Conservation (phyloP, 2,113 vertebrate genomes). For the Ploceus nigricollis region DNA sequence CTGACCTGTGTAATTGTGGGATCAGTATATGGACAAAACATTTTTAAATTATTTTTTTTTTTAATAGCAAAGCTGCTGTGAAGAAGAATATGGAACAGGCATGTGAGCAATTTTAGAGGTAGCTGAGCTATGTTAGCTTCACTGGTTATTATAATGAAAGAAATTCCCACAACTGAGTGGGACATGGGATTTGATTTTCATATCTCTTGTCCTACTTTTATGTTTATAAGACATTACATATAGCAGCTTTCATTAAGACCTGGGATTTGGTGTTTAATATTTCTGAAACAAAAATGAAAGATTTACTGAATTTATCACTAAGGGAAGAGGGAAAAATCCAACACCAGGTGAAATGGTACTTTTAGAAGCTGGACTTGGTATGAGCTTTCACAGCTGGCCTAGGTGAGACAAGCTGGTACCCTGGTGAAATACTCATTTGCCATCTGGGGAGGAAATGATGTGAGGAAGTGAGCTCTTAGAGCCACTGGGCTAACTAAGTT, state of each 20-base stretch:
- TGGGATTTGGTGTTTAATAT: not conserved
- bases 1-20: not conserved
- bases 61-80: not conserved
- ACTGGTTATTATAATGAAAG: not conserved
- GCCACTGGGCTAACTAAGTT: not conserved
- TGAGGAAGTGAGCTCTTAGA: not conserved
- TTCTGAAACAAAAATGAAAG: not conserved
- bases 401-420: not conserved
- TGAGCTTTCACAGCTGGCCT: not conserved
- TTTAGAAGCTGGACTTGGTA: not conserved
- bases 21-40: not conserved
- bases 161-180: not conserved
- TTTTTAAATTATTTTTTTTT: not conserved
- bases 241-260: not conserved
- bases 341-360: not conserved
- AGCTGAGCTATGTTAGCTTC: not conserved
- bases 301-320: not conserved
- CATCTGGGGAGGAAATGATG: not conserved
- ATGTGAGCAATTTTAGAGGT: not conserved
- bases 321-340: not conserved
- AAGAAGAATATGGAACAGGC: not conserved
- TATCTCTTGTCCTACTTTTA: conserved; percentile 25
- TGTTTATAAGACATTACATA: not conserved
- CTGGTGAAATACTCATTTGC: not conserved
- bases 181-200: conserved; percentile 10